phyloP scores from a whole-genome alignment of 2,888 invertebrate species.

The Catocala fraxini region DNA sequence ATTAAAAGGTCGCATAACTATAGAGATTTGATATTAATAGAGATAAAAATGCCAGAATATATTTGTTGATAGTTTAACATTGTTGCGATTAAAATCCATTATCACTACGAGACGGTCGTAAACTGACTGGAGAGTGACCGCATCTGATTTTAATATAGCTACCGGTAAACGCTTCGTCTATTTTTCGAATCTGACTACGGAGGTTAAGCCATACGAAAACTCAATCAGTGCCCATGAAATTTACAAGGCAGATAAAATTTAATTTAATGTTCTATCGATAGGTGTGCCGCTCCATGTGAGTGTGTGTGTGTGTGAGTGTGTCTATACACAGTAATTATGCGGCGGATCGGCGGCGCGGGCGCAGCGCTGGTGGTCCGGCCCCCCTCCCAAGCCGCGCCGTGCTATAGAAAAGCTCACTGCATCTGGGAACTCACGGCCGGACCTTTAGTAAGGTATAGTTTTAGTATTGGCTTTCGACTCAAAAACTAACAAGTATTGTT shows the following conservation, averaged over 20 bases:
- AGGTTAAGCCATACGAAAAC: conserved; percentile 66
- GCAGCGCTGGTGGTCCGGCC: conserved; percentile 83
- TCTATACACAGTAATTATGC: conserved; percentile 85
- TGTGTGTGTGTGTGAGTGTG: conserved; percentile 74
- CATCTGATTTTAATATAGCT: conserved; percentile 73
- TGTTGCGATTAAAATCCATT: conserved; percentile 58
- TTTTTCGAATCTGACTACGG: conserved; percentile 52
- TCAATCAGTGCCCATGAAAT: conserved; percentile 81
- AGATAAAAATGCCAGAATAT: conserved; percentile 57
- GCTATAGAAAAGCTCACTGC: conserved; percentile 68
- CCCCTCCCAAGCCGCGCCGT: conserved; percentile 55
- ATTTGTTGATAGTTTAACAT: conserved; percentile 64
- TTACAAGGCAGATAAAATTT: conserved; percentile 84
- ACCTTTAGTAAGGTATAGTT: conserved; percentile 67
- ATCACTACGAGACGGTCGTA: conserved; percentile 52
- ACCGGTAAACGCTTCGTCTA: conserved; percentile 60
- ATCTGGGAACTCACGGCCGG: conserved; percentile 78
- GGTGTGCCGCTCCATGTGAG: conserved; percentile 65
- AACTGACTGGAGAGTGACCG: conserved; percentile 59
- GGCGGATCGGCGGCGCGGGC: conserved; percentile 79
- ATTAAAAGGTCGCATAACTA: conserved; percentile 60
- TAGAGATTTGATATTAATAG: conserved; percentile 59
- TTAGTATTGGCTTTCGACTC: conserved; percentile 59
- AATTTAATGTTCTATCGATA: conserved; percentile 83
- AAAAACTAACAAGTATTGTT: conserved; percentile 61